Base-by-base conservation (phyloP, 2,113 vertebrate species). In the Aptenodytes patagonicus region DNA sequence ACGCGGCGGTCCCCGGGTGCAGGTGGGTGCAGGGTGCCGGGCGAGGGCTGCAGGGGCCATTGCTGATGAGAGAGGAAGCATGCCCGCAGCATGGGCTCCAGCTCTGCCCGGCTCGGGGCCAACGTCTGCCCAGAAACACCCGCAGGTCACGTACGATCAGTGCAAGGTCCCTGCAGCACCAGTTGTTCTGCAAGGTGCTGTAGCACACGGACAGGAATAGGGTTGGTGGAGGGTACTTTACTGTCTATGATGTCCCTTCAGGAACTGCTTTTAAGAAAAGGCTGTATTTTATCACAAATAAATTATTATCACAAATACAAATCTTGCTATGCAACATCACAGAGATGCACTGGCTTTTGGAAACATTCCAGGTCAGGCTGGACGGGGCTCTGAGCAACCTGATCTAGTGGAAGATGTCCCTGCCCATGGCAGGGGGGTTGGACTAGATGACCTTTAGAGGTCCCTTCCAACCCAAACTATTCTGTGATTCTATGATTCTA, bases 1-100 rank as follows among this genome's bases (percentile, higher is more conserved):
- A 4, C 0, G 4, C 1, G 0, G 51, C 1, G 2, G 14, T 22
- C 9, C 26, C 61, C 0, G 0, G 13, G 38, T 1, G 0, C 6
- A 1, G 29, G 29, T 1, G 25, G 31, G 12, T 42, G 54, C 44
- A 24, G 24, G 29, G 32, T 21, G 8, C 8, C 1, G 1, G 22
- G 42, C 1, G 0, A 19, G 79, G 40, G 8, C 40, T 40, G 47
- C 47, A 6, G 12, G 20, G 29, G 11, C 70, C 20, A 6, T n/a
- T 1, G 2, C 7, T 38, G 62, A 10, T 31, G 40, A 17, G 49
- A 24, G 7, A 32, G 17, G 66, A 38, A 62, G 17, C 11, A 9
- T 3, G 9, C 8, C 13, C 1, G 1, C 44, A 52, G 64, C 1
- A 1, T 34, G 28, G 34, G 28, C 19, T 49, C n/a, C 2, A 1